phyloP scores from a whole-genome alignment of 92 coral and sea anemone species.

The Meandrina meandrites region DNA sequence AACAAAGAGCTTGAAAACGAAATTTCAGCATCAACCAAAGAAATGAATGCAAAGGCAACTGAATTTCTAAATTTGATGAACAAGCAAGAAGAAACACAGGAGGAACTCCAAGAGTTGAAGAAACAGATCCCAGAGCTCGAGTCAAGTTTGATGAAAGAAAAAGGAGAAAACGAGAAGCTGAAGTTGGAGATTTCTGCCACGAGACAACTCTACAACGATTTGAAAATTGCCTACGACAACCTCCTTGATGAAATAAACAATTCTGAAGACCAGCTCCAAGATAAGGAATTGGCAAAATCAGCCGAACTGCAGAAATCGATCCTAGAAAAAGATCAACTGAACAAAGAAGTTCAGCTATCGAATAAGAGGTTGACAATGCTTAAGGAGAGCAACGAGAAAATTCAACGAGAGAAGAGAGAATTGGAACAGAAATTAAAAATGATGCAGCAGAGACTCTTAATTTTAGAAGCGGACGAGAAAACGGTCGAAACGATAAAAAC shows the following conservation, averaged over 20 bases:
- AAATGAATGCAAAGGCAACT: conserved; percentile 30
- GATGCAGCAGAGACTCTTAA: conserved; percentile 26
- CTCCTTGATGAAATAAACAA: conserved; percentile 39
- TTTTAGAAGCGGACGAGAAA: conserved; percentile 31
- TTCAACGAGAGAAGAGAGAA: conserved; percentile 27
- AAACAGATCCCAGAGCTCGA: conserved; percentile 38
- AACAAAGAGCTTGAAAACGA: conserved; percentile 44
- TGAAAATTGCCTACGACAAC: conserved; percentile 45
- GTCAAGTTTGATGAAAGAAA: conserved; percentile 39
- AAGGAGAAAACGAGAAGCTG: conserved; percentile 46
- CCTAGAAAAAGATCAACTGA: conserved; percentile 47
- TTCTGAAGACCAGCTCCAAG: conserved; percentile 20
- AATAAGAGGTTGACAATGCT: conserved; percentile 40
- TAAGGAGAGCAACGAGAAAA: conserved; percentile 42
- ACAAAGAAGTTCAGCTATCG: conserved; percentile 32
- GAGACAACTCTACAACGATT: conserved; percentile 41
- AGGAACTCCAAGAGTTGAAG: conserved; percentile 39
- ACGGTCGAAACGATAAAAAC: conserved; percentile 33
- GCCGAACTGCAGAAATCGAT: conserved; percentile 20
- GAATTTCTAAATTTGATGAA: conserved; percentile 23
- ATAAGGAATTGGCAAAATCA: conserved; percentile 4
- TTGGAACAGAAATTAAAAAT: conserved; percentile 30
- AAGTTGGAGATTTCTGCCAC: conserved; percentile 48
- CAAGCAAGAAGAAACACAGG: conserved; percentile 38
- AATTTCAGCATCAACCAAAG: conserved; percentile 15